These are phyloP conservation scores for Hypena proboscidalis DNA, from an alignment of 2,888 invertebrate species.

Conservation along the genomic window DNA sequence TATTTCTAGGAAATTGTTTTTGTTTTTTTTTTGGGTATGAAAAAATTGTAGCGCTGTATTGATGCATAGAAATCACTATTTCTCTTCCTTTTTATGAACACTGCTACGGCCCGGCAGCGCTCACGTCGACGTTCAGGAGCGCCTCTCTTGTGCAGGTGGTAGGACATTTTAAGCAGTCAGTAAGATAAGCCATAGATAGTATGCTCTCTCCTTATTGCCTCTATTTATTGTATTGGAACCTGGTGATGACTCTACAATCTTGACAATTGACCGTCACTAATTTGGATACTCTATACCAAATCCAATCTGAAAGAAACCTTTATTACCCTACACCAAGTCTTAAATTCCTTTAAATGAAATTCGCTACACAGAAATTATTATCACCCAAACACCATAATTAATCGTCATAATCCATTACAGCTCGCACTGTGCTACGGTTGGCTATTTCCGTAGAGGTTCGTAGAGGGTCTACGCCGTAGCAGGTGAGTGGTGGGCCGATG, in stretches of 20 bases:
- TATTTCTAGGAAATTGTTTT: conserved; percentile 6
- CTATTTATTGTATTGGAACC: conserved; percentile 9
- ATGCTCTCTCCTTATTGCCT: too few relatives aligned
- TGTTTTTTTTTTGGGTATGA: too few relatives aligned
- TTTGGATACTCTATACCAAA: conserved; percentile 7
- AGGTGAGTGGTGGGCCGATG: not conserved
- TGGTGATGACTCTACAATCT: conserved; percentile 33
- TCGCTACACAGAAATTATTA: conserved; percentile 31
- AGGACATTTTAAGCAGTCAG: too few relatives aligned
- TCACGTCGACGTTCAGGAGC: too few relatives aligned
- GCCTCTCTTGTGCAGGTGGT: too few relatives aligned
- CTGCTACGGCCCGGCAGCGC: too few relatives aligned
- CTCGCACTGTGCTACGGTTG: conserved; percentile 22
- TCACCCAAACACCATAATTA: conserved; percentile 39
- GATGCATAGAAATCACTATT: too few relatives aligned
- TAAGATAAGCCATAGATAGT: too few relatives aligned
- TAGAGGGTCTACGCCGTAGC: conserved; percentile 45
- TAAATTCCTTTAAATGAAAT: conserved; percentile 8
- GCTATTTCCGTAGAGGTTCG: conserved; percentile 33
- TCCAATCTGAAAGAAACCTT: conserved; percentile 7
- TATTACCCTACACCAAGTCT: conserved; percentile 1
- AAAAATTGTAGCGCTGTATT: too few relatives aligned
- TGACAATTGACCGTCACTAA: conserved; percentile 22
- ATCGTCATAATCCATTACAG: conserved; percentile 38
- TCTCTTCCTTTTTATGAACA: too few relatives aligned